These are phyloP conservation scores for Micrasema minimum DNA, from an alignment of 1,140 invertebrate genomes.

Conservation along the genomic window DNA sequence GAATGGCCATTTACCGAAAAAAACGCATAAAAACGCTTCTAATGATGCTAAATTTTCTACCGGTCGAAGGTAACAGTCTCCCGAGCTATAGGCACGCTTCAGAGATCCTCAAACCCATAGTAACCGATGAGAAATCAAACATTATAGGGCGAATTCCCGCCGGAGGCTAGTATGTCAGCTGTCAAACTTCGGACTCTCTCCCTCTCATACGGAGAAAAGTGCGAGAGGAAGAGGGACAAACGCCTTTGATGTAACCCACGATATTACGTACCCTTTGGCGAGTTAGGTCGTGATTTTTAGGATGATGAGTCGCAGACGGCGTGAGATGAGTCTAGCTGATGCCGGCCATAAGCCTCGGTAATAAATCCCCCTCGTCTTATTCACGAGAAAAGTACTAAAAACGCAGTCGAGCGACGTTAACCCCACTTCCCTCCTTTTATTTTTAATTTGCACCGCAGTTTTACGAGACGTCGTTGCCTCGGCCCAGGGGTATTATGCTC, in stretches of 20 bases:
- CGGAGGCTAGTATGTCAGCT: not conserved
- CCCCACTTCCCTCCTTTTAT: conserved; percentile 44
- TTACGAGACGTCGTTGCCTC: conserved; percentile 47
- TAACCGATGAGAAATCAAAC: too few species aligned
- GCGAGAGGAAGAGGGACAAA: too few species aligned
- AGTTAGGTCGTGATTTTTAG: conserved; percentile 39
- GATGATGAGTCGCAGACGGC: conserved; percentile 42
- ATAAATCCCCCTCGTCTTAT: conserved; percentile 50
- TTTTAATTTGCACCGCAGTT: conserved; percentile 53
- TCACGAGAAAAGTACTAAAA: conserved; percentile 46
- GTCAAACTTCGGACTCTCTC: not conserved
- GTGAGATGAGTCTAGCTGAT: conserved; percentile 37
- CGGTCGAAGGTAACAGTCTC: too few species aligned
- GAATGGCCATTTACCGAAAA: too few species aligned
- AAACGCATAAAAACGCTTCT: too few species aligned
- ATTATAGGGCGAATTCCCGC: too few species aligned
- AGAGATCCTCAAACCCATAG: too few species aligned
- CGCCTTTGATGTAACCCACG: not conserved
- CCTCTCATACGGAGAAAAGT: too few species aligned
- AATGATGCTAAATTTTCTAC: too few species aligned
- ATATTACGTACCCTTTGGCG: conserved; percentile 28
- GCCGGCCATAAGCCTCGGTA: conserved; percentile 47
- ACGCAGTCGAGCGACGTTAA: conserved; percentile 51
- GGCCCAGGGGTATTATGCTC: not conserved
- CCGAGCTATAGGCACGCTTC: too few species aligned